Evolutionary conservation across 2,113 vertebrate genomes (phyloP).

Genomic region (Peucedramus taeniatus): DNA sequence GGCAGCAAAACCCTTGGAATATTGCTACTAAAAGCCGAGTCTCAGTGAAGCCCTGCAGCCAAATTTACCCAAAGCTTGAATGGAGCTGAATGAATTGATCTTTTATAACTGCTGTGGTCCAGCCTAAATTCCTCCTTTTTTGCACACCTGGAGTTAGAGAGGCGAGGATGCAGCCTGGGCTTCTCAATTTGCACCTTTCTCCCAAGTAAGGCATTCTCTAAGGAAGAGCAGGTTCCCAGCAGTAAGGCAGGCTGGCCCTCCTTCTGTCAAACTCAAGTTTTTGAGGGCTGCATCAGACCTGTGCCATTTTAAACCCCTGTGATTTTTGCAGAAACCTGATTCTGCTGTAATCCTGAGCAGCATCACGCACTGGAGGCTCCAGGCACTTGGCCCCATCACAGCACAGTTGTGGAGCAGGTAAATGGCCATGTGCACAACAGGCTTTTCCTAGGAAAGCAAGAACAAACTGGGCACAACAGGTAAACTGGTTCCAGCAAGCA

Average conservation of each 20-base stretch:
- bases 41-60: neutral
- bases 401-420: neutral
- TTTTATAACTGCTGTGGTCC: neutral
- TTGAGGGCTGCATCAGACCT: neutral
- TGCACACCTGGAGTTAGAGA: neutral
- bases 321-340: neutral
- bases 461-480: neutral
- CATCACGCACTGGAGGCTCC: neutral
- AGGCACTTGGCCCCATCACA: neutral
- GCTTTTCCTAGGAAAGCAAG: neutral
- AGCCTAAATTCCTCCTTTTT: neutral
- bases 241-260: neutral
- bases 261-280: neutral
- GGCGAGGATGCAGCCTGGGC: neutral
- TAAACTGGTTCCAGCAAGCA: neutral
- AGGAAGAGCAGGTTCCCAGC: neutral
- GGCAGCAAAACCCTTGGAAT: neutral
- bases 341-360: neutral
- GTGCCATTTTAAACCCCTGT: neutral
- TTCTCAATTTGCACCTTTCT: neutral
- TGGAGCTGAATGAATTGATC: neutral
- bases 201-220: fast-evolving
- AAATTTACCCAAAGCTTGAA: neutral
- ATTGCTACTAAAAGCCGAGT: neutral
- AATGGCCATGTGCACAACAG: neutral